Evolutionary conservation across 1,140 invertebrate species (phyloP), one percentile per base, ranked within the genome.

Genomic region (Andricus grossulariae): DNA sequence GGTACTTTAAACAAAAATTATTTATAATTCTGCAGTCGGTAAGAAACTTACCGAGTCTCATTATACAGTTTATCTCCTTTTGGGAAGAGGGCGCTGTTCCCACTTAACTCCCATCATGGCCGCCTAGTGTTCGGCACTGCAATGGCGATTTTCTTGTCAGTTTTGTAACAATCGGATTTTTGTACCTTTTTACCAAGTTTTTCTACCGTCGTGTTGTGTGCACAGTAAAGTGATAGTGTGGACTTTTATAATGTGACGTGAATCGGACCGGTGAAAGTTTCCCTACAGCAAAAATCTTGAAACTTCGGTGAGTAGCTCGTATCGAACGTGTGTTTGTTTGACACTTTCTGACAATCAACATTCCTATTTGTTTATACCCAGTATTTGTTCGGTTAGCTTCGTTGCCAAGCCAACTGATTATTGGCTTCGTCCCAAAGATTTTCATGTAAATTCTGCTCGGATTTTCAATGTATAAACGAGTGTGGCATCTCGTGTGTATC

Each of bases 71-170:
- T 8, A 19, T 4, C 18, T 11, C 12, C 7, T 21, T 3, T 11
- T 18, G 71, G 75, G 16, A 0, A 19, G 82, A 76, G 78, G 77
- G 74, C 77, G 80, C 70, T 25, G 50, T 7, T 10, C 18, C 11
- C 52, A n/a, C 49, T 80, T 77, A 54, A 52, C 55, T 86, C 39
- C 39, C 39, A 90, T 90, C 72, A 90, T 91, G 90, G 88, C 88
- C 80, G 89, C 85, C 80, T 77, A 86, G 87, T 84, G 81, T 84
- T 85, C 60, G 78, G 81, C 80, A 88, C 84, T 88, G 85, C 86
- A 85, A 89, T 89, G 89, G 85, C 87, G 84, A 88, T 84, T 83
- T 83, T 88, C 86, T 84, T 85, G 85, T 83, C 82, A 87, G 81
- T 83, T 85, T 87, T 80, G 81, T 87, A 87, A 87, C 77, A 74